Conservation (phyloP, 2,888 invertebrate genomes). For the Smittia aterrima region DNA sequence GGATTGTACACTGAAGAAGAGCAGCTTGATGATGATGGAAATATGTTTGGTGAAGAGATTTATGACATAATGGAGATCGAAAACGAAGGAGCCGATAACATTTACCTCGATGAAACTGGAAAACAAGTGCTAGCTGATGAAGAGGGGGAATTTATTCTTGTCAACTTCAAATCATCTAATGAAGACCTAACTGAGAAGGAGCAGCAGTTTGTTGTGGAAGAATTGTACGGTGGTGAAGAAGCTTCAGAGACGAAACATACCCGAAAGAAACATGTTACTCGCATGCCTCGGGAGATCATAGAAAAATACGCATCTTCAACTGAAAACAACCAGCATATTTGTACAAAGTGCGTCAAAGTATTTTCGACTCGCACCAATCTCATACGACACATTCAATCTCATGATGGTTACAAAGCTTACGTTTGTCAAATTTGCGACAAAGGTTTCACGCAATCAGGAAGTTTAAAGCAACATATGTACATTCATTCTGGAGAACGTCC, state of each 20-base stretch:
- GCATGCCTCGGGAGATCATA: conserved; percentile 33
- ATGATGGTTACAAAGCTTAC: conserved; percentile 48
- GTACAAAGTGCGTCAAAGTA: conserved; percentile 49
- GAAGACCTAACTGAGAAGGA: conserved; percentile 28
- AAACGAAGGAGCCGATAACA: conserved; percentile 17
- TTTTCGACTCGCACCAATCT: conserved; percentile 51
- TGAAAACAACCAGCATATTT: conserved; percentile 44
- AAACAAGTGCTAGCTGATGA: conserved; percentile 6
- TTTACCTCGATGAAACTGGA: conserved; percentile 46
- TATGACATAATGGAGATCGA: conserved; percentile 38
- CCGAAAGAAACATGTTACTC: conserved; percentile 16
- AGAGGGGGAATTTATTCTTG: conserved; percentile 18
- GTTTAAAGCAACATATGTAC: conserved; percentile 49
- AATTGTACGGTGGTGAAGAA: not conserved
- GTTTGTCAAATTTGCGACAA: conserved; percentile 48
- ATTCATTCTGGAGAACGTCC: conserved; percentile 48
- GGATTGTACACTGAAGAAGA: not conserved
- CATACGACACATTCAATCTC: conserved; percentile 49
- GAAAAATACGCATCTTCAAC: conserved; percentile 32
- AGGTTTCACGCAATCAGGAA: conserved; percentile 49
- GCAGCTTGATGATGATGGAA: conserved; percentile 10
- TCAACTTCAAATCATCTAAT: conserved; percentile 9
- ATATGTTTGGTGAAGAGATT: conserved; percentile 29
- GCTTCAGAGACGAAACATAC: not conserved
- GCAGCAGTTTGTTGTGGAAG: not conserved